Conservation (phyloP, 1,140 invertebrate species). For the Riptortus pedestris region DNA sequence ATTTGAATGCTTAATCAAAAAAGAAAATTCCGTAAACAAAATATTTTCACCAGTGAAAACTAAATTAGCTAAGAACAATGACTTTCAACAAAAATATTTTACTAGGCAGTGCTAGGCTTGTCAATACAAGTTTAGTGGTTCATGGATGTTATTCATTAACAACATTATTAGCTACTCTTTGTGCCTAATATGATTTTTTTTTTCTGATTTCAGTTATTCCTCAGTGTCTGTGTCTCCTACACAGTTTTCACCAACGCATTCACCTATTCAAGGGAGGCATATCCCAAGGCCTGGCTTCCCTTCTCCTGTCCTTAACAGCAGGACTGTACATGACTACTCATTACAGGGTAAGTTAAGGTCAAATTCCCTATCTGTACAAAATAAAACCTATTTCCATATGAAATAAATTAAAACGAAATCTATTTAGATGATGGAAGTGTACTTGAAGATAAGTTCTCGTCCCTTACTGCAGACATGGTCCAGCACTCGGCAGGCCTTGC, state of each 20-base stretch:
- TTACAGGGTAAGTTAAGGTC: constrained; percentile 27
- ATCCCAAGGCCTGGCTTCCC: constrained; percentile 33
- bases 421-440: constrained; percentile 33
- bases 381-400: neutral
- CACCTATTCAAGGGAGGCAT: constrained; percentile 55
- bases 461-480: constrained; percentile 37
- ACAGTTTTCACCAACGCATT: constrained; percentile 65
- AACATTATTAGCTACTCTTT: too few species aligned
- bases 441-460: constrained; percentile 34
- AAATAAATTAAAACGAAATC: neutral
- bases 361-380: neutral
- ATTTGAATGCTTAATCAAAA: too few species aligned
- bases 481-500: constrained; percentile 42
- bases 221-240: constrained; percentile 45
- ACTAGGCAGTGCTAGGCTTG: too few species aligned
- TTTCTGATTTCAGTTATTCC: constrained; percentile 32
- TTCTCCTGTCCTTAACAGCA: constrained; percentile 32
- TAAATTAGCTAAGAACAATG: too few species aligned
- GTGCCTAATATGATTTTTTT: neutral
- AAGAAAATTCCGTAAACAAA: too few species aligned
- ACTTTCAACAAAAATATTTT: too few species aligned
- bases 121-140: too few species aligned
- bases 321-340: constrained; percentile 30
- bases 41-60: too few species aligned
- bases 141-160: too few species aligned